Base-by-base conservation (phyloP, 1,140 invertebrate species). In the Drosophila kikkawai region DNA sequence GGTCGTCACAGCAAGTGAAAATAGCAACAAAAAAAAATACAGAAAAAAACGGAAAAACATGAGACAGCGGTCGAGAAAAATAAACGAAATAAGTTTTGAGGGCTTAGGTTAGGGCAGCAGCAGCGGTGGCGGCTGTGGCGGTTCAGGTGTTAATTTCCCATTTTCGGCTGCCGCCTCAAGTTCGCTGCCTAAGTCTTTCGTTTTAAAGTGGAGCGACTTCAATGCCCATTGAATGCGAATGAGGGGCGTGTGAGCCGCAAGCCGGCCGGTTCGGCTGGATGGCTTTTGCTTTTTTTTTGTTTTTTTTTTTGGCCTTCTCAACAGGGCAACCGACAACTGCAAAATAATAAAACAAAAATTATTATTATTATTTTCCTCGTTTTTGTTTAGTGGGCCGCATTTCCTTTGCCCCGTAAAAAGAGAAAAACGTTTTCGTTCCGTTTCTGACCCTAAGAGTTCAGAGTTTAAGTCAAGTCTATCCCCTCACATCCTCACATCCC, bases 101-200 rank as follows among this genome's bases (percentile, higher is more conserved):
- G 67, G 67, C 67, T 67, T 70, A 69, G 66, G 32, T 22, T 22
- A 55, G 51, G 60, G 22, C 57, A 39, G 36, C 34, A 22, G n/a
- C n/a, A 42, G 55, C 51, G 42, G 55, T 12, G 15, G 26, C 22
- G 47, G 45, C 51, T 42, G 37, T 12, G 45, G 42, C 41, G 53
- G 37, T 55, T 69, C 57, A 78, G 74, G 75, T 78, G 75, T 78
- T 78, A 78, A 78, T 76, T 76, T 78, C 75, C 64, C 74, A 73
- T 73, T 73, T 73, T 73, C 51, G 65, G 65, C 37, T 66, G 70
- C 36, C 55, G 58, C 29, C 22, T 56, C 79, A 76, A 88, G 84
- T 88, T 90, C 75, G 83, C 76, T 87, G 84, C 85, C 85, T 87
- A 87, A 87, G 84, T 87, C 84, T 73, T 87, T 90, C 74, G 84